Base-by-base conservation (phyloP, 2,113 vertebrate genomes). In the Dasypus novemcinctus region DNA sequence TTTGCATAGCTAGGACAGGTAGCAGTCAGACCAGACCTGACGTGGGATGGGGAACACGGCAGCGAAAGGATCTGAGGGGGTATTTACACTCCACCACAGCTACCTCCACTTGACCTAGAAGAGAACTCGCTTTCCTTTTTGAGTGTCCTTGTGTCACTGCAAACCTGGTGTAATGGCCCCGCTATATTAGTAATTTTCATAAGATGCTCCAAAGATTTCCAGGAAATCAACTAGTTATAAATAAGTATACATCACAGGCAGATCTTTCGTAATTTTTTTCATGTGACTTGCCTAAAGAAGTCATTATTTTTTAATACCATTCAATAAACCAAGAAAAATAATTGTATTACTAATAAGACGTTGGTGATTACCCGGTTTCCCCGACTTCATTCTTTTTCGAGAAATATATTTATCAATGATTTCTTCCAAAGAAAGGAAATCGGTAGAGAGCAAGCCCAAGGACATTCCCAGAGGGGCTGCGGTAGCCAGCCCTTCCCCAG, bases 81-180 rank as follows among this genome's bases (percentile, higher is more conserved):
- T 4, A 38, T 46, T 46, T 20, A 15, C 0, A 17, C 91, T 68
- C 38, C 4, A 25, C 7, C 17, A 49, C 1, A 31, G 31, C 11
- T 1, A 78, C 18, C 1, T 14, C 38, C 52, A 27, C 25, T 2
- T 14, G 5, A 66, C 33, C 78, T 2, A 2, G 21, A 5, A n/a
- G 41, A 27, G 31, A 2, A 0, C 0, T 43, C 10, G 46, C 5
- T 23, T 43, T 64, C 0, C 31, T 23, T 4, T 7, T 23, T 6
- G 36, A 68, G 1, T 4, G 4, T 61, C 79, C n/a, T 33, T 17
- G 21, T 3, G 5, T 10, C 54, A 33, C 52, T 0, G 43, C 33
- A n/a, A 2, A 38, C 54, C 18, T 41, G 29, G 27, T 21, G 46
- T 72, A 52, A n/a, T 4, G 31, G 52, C 27, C 36, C 20, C 46